phyloP scores from a whole-genome alignment of 2,113 vertebrate species.

The Amphiprion ocellaris region DNA sequence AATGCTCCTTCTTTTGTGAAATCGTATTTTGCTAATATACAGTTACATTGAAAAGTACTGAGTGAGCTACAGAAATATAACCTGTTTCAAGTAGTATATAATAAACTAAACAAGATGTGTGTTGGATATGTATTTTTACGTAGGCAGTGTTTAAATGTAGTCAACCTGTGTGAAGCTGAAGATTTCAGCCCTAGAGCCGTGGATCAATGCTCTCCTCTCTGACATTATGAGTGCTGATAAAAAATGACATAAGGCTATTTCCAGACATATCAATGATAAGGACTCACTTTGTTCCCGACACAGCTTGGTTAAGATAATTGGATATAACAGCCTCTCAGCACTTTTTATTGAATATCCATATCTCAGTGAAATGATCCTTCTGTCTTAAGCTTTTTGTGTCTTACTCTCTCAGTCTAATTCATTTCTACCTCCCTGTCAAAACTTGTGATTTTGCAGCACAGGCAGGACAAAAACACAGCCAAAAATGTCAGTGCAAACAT shows the following conservation, averaged over 20 bases:
- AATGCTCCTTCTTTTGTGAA: background rate
- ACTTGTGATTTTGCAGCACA: background rate
- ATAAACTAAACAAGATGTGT: background rate
- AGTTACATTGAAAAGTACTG: background rate
- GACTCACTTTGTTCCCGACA: constrained; percentile 11
- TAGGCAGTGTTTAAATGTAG: background rate
- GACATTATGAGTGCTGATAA: constrained; percentile 25
- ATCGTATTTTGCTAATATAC: background rate
- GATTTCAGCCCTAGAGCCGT: background rate
- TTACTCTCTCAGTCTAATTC: background rate
- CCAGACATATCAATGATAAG: constrained; percentile 2
- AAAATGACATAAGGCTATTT: constrained; percentile 26
- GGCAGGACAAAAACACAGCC: background rate
- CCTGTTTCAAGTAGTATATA: background rate
- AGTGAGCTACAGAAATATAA: background rate
- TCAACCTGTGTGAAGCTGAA: background rate
- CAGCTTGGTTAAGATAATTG: constrained; percentile 36
- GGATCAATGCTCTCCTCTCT: constrained; percentile 22
- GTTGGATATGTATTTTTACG: background rate
- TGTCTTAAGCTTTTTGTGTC: constrained; percentile 2
- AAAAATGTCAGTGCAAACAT: background rate
- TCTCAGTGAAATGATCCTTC: constrained; percentile 31
- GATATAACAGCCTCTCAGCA: constrained; percentile 44
- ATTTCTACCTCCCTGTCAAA: background rate
- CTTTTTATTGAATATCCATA: constrained; percentile 56